Evolutionary conservation across 2,113 vertebrate genomes (phyloP).

Genomic region (Pachycephala philippinensis): DNA sequence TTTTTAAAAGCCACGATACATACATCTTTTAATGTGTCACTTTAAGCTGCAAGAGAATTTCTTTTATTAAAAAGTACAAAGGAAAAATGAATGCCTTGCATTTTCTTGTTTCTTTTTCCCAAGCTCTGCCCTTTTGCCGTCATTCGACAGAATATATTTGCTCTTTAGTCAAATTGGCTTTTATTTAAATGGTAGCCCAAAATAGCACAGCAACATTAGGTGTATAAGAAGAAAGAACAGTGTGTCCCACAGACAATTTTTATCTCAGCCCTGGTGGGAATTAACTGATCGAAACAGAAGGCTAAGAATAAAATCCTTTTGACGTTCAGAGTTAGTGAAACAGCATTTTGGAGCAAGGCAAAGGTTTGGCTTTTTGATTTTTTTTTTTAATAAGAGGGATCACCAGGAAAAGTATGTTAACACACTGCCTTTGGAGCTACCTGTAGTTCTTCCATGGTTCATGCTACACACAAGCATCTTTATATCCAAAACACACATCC

Average conservation of each 20-base stretch:
- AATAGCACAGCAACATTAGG: conserved; percentile 74
- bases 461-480: neutral
- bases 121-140: conserved; percentile 75
- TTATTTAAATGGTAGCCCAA: conserved; percentile 77
- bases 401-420: neutral
- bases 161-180: conserved; percentile 81
- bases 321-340: conserved; percentile 12
- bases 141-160: conserved; percentile 74
- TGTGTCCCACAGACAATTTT: conserved; percentile 60
- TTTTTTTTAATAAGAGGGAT: neutral
- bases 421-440: neutral
- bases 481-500: neutral
- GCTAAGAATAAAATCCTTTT: conserved; percentile 49
- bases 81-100: conserved; percentile 79
- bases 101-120: conserved; percentile 66
- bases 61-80: conserved; percentile 82
- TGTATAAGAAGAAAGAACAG: conserved; percentile 69
- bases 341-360: conserved; percentile 29
- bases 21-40: conserved; percentile 85
- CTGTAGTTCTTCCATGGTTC: neutral
- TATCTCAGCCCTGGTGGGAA: conserved; percentile 60
- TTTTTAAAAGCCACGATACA: conserved; percentile 85
- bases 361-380: neutral
- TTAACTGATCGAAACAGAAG: conserved; percentile 43
- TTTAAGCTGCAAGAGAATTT: conserved; percentile 73